Conservation (phyloP, 2,888 invertebrate species). For the Lycophotia porphyrea region DNA sequence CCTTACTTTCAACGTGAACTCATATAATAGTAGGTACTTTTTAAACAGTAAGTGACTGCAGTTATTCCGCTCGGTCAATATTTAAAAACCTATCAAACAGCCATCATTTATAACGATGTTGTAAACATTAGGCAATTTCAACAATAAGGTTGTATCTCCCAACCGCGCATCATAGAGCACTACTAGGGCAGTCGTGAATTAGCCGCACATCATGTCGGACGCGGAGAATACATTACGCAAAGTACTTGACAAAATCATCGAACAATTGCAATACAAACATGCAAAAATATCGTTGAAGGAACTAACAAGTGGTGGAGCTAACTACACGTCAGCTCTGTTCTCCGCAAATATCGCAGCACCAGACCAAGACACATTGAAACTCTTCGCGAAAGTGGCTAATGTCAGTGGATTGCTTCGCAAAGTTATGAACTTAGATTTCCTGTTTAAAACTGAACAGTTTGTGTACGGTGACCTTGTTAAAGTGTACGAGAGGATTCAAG, state of each 20-base stretch:
- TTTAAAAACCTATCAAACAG: not conserved
- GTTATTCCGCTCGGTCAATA: not conserved
- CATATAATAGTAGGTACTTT: no score
- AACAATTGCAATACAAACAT: conserved; percentile 62
- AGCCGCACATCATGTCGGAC: conserved; percentile 68
- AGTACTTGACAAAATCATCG: conserved; percentile 67
- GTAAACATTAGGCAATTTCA: conserved; percentile 9
- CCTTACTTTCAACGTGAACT: not conserved
- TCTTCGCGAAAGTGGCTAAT: conserved; percentile 77
- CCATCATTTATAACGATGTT: not conserved
- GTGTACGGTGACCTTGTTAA: conserved; percentile 67
- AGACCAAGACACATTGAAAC: conserved; percentile 61
- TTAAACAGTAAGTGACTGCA: not conserved
- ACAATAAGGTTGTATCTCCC: conserved; percentile 16
- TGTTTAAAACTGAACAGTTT: conserved; percentile 70
- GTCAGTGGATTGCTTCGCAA: conserved; percentile 66
- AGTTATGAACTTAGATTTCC: conserved; percentile 58
- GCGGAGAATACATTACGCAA: conserved; percentile 67
- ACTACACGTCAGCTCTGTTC: conserved; percentile 74
- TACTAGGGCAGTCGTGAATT: conserved; percentile 56
- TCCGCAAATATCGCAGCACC: conserved; percentile 62
- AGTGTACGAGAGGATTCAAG: conserved; percentile 66
- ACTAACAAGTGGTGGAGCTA: conserved; percentile 74
- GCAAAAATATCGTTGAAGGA: conserved; percentile 62
- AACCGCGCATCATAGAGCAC: conserved; percentile 18